Conservation (phyloP, 2,113 vertebrate species). For the Thunnus maccoyii region DNA sequence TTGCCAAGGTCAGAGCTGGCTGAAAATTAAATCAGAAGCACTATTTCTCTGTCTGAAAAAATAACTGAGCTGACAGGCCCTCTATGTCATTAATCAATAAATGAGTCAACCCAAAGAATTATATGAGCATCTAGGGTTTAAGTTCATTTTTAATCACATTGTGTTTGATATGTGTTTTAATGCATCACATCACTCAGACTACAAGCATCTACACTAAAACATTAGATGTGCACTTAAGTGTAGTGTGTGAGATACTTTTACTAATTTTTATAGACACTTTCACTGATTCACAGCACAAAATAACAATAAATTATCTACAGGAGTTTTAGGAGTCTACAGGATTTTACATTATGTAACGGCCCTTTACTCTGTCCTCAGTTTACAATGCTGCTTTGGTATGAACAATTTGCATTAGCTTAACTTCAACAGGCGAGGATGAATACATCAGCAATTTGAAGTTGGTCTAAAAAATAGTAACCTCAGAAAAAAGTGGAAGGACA, state of each 20-base stretch:
- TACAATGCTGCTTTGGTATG: too few species aligned
- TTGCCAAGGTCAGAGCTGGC: conserved; percentile 64
- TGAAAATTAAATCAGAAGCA: conserved; percentile 51
- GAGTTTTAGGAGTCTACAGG: background rate
- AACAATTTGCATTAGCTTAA: too few species aligned
- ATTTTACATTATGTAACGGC: background rate
- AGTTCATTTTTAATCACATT: background rate
- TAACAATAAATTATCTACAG: background rate
- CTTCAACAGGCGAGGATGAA: too few species aligned
- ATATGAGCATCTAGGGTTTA: background rate
- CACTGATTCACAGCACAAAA: background rate
- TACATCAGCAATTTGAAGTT: too few species aligned
- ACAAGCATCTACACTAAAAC: too few species aligned
- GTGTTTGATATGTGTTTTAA: background rate
- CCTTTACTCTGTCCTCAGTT: background rate
- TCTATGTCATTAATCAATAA: conserved; percentile 21
- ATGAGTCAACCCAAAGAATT: background rate
- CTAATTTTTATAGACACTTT: background rate
- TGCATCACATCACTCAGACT: too few species aligned
- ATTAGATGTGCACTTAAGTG: background rate
- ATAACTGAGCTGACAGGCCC: conserved; percentile 18
- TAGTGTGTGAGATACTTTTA: background rate
- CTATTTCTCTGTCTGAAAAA: conserved; percentile 41
- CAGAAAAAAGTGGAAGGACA: too few species aligned
- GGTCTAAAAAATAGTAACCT: too few species aligned